Percentiles rank a stretch among this genome's conserved stretches.
These are phyloP conservation scores for Simalia tracyae DNA, from an alignment of 2,797 vertebrate genomes.

Conservation along the genomic window DNA sequence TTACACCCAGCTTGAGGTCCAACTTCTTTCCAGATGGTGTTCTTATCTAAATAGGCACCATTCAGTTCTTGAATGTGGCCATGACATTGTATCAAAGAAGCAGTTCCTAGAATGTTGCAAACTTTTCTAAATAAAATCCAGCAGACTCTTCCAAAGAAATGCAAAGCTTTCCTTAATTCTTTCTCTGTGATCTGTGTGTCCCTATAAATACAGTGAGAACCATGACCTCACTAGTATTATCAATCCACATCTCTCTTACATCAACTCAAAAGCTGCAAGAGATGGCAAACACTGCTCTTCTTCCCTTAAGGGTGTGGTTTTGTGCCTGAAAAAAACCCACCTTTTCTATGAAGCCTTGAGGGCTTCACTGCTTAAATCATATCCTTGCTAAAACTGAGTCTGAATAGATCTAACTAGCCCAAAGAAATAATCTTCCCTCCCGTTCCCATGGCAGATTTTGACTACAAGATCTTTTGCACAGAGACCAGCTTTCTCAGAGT, in stretches of 20 bases:
- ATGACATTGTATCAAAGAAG: background rate
- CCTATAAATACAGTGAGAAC: background rate
- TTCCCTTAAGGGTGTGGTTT: background rate
- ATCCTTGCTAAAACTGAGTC: background rate
- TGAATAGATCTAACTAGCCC: background rate
- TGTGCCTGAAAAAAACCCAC: rapidly evolving
- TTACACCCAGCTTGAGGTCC: background rate
- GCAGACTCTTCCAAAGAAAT: background rate
- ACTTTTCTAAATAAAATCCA: background rate
- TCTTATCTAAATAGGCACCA: background rate
- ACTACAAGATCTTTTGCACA: background rate
- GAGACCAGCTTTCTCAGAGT: background rate
- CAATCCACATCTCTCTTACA: background rate
- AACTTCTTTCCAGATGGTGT: background rate
- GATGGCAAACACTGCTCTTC: background rate
- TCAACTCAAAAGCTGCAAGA: background rate
- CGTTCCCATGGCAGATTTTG: background rate
- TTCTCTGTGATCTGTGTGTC: background rate
- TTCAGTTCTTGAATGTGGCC: background rate
- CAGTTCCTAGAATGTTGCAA: background rate
- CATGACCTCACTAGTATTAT: background rate
- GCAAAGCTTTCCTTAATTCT: background rate
- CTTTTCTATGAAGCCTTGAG: background rate
- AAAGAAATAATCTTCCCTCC: background rate
- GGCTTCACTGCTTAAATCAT: background rate